These are phyloP conservation scores for Zonitis immaculata DNA, from an alignment of 2,888 invertebrate species.

Conservation along the genomic window DNA sequence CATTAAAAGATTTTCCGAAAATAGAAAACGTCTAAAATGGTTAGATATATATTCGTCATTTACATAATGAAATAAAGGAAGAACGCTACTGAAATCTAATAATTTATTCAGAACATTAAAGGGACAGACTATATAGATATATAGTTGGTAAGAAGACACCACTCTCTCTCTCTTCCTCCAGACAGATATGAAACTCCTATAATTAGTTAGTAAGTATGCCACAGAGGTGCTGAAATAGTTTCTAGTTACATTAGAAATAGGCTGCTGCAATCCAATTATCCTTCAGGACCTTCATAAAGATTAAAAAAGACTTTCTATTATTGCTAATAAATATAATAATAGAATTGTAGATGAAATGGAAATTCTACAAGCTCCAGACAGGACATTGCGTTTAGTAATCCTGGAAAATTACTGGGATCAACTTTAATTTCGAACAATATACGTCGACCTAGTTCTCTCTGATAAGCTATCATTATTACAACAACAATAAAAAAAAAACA, in stretches of 20 bases:
- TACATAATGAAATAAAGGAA: slow-evolving; percentile 24
- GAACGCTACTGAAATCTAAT: slow-evolving; percentile 19
- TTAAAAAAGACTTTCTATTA: no score
- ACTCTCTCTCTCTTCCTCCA: no score
- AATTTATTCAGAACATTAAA: slow-evolving; percentile 26
- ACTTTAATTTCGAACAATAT: background rate
- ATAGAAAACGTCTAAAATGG: background rate
- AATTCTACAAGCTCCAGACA: background rate
- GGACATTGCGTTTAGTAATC: background rate
- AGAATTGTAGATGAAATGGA: background rate
- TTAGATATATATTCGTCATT: slow-evolving; percentile 16
- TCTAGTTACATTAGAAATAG: background rate
- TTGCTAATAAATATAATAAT: no score
- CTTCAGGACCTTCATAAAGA: no score
- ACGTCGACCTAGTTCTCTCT: background rate
- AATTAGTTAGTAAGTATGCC: slow-evolving; percentile 25
- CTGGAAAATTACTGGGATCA: background rate
- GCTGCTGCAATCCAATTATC: slow-evolving; percentile 13
- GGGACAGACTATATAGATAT: slow-evolving; percentile 21
- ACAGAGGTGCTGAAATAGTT: slow-evolving; percentile 8
- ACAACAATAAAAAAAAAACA: background rate
- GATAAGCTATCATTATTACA: background rate
- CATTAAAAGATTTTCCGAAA: background rate
- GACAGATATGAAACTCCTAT: slow-evolving; percentile 21
- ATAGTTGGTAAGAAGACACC: slow-evolving; percentile 11